A percentile compares a stretch with the other conserved stretches of the same genome.
These are phyloP conservation scores for Periophthalmus magnuspinnatus DNA, from an alignment of 2,797 vertebrate genomes.

Conservation along the genomic window DNA sequence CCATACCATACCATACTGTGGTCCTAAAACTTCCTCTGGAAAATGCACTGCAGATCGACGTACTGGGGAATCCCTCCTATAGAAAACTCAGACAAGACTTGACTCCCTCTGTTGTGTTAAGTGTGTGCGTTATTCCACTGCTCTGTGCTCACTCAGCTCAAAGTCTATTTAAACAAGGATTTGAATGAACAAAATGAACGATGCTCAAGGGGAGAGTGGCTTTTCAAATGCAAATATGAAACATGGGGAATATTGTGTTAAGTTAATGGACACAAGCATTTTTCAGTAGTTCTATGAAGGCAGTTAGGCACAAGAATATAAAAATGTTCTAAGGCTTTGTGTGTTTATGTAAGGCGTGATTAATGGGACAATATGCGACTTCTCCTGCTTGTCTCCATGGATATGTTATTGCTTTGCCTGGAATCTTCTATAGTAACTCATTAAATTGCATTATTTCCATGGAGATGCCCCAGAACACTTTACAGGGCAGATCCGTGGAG, in stretches of 20 bases:
- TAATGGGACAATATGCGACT: not conserved
- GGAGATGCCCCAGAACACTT: not conserved
- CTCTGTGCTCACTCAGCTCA: conserved; percentile 58
- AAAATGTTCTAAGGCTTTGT: not conserved
- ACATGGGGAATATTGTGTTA: conserved; percentile 32
- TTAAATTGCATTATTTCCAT: no score
- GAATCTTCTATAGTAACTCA: no score
- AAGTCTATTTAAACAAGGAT: conserved; percentile 75
- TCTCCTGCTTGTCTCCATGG: no score
- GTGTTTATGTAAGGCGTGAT: not conserved
- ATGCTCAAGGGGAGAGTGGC: conserved; percentile 47
- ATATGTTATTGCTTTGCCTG: no score
- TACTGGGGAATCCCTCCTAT: conserved; percentile 76
- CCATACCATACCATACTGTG: no score
- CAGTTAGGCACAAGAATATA: conserved; percentile 6
- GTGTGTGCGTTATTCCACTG: conserved; percentile 63
- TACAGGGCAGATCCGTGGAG: not conserved
- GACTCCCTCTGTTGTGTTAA: conserved; percentile 59
- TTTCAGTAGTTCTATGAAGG: conserved; percentile 1
- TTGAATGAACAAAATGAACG: conserved; percentile 66
- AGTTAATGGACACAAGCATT: conserved; percentile 38
- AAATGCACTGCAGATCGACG: conserved; percentile 38
- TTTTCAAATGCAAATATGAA: conserved; percentile 58
- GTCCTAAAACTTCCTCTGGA: conserved; percentile 14
- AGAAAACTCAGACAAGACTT: conserved; percentile 69